These are phyloP conservation scores for Dreissena rostriformis DNA, from an alignment of 1,140 invertebrate species.

Conservation along the genomic window DNA sequence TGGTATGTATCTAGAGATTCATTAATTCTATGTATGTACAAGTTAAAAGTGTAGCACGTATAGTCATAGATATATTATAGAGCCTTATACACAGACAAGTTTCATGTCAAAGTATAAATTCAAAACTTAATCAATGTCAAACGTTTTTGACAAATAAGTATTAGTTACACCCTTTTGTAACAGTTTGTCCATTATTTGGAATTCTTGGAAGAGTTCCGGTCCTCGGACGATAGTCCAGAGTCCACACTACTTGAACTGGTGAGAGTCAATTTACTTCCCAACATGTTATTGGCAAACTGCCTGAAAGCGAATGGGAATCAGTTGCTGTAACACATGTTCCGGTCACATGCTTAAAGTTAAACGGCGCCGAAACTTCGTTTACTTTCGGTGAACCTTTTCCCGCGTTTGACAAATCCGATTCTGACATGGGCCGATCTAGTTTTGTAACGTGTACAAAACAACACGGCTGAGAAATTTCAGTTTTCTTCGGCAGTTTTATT, in stretches of 20 bases:
- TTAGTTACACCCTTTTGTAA: too few relatives aligned
- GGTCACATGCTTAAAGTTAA: slow-evolving; percentile 50
- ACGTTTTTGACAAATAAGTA: too few relatives aligned
- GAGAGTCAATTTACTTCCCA: slow-evolving; percentile 52
- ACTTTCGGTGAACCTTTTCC: neutral
- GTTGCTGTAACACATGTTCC: slow-evolving; percentile 1
- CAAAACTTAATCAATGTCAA: too few relatives aligned
- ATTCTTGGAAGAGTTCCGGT: slow-evolving; percentile 30
- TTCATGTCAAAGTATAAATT: too few relatives aligned
- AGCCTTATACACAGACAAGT: too few relatives aligned
- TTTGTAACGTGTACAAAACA: slow-evolving; percentile 93
- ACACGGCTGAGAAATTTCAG: slow-evolving; percentile 92
- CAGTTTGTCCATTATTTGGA: neutral
- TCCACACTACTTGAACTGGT: slow-evolving; percentile 48
- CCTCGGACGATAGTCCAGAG: slow-evolving; percentile 46
- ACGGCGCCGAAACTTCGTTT: slow-evolving; percentile 48
- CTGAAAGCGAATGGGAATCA: neutral
- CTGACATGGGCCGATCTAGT: slow-evolving; percentile 84
- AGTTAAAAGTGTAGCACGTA: too few relatives aligned
- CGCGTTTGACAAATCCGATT: neutral
- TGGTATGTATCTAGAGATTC: too few relatives aligned
- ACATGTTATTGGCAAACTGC: slow-evolving; percentile 44
- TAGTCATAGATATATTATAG: too few relatives aligned
- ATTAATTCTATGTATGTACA: too few relatives aligned
- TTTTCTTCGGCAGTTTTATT: slow-evolving; percentile 87